Evolutionary conservation across 2,113 vertebrate genomes (phyloP).

Genomic region (Bubo scandiacus): DNA sequence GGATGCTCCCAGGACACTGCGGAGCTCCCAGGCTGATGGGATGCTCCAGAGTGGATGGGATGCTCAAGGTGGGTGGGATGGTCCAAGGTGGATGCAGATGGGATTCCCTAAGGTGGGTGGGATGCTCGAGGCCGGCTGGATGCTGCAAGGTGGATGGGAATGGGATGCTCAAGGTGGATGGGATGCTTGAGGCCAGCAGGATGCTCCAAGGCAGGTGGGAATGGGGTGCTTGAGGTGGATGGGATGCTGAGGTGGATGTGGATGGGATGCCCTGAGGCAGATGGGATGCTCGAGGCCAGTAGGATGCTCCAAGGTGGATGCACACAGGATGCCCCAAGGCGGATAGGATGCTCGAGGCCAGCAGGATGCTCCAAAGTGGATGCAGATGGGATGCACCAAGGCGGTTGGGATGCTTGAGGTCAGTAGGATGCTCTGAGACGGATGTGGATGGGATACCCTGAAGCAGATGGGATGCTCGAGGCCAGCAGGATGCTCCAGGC

Average conservation of each 20-base stretch:
- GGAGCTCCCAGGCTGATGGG: background rate
- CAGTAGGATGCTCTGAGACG: accelerated
- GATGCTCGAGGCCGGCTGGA: background rate
- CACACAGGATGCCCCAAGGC: too few relatives aligned
- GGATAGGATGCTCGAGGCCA: background rate
- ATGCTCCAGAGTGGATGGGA: background rate
- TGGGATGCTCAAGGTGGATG: background rate
- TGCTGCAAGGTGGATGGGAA: too few relatives aligned
- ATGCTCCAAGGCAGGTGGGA: accelerated
- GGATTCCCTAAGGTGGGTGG: background rate
- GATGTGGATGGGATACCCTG: background rate
- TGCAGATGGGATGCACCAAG: background rate
- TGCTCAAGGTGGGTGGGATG: background rate
- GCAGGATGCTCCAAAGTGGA: background rate
- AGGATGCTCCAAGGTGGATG: background rate
- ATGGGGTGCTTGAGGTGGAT: background rate
- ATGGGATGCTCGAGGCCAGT: background rate
- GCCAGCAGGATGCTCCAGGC: background rate
- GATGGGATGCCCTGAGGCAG: too few relatives aligned
- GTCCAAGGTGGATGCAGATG: too few relatives aligned
- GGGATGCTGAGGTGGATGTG: accelerated
- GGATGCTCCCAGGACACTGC: background rate
- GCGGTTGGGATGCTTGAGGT: background rate
- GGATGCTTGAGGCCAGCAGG: too few relatives aligned
- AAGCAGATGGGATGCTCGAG: accelerated